Evolutionary conservation across 2,888 invertebrate species (phyloP).

Genomic region (Drosophila kambysellisi): DNA sequence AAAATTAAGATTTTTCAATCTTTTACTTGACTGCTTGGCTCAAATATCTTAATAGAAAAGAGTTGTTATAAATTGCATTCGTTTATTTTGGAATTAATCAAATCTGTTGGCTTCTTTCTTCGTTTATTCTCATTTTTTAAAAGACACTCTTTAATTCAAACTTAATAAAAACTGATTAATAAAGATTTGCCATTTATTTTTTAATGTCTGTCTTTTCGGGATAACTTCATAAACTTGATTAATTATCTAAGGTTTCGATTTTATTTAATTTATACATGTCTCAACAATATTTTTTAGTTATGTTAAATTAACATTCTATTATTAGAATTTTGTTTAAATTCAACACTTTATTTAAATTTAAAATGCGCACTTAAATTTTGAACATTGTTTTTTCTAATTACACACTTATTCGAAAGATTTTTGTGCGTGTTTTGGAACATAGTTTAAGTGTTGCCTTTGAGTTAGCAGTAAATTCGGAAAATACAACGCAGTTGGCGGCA

Average conservation of each 20-base stretch:
- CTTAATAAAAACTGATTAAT: not conserved
- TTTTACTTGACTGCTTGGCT: not conserved
- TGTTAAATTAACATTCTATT: not conserved
- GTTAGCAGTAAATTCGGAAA: conserved; percentile 29
- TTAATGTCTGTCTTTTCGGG: not conserved
- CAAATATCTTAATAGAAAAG: not conserved
- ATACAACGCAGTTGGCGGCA: conserved; percentile 26
- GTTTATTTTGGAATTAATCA: not conserved
- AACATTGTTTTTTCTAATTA: not conserved
- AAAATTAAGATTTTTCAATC: not conserved
- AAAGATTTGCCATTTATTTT: not conserved
- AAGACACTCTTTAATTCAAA: not conserved
- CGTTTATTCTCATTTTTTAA: not conserved
- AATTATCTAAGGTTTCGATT: not conserved
- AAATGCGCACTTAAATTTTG: not conserved
- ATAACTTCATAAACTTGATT: not conserved
- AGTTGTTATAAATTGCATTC: not conserved
- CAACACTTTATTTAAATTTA: not conserved
- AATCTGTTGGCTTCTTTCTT: not conserved
- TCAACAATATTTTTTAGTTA: not conserved
- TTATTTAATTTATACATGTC: not conserved
- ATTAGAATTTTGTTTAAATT: not conserved
- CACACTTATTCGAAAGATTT: conserved; percentile 7
- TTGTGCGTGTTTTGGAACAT: conserved; percentile 34
- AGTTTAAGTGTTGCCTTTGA: conserved; percentile 15